phyloP scores from a whole-genome alignment of 2,888 invertebrate species.

The Sabellastarte sp. region DNA sequence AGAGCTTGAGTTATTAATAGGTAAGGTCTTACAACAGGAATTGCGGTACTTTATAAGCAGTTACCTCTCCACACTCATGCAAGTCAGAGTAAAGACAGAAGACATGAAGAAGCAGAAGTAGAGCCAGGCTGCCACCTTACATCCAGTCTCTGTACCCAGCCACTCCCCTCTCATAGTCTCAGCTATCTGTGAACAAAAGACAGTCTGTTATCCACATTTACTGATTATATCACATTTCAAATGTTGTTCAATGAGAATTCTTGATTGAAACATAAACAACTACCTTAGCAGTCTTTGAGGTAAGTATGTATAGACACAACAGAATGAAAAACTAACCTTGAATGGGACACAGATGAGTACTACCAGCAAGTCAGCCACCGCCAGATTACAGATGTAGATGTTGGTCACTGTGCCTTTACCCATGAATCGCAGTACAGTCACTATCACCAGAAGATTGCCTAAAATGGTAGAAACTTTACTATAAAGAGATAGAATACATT shows the following conservation, averaged over 20 bases:
- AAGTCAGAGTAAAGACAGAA: not conserved
- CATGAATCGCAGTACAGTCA: not conserved
- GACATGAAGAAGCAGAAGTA: not conserved
- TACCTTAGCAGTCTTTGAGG: too few relatives aligned
- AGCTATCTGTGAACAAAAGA: not conserved
- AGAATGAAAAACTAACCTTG: conserved; percentile 1
- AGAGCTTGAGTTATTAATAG: too few relatives aligned
- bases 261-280: too few relatives aligned
- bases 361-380: not conserved
- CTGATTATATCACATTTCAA: not conserved
- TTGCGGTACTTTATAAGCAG: too few relatives aligned
- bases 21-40: too few relatives aligned
- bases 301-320: too few relatives aligned
- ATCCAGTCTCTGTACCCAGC: not conserved
- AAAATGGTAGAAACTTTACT: too few relatives aligned
- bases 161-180: not conserved
- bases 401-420: not conserved
- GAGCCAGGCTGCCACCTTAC: not conserved
- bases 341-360: not conserved
- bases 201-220: not conserved
- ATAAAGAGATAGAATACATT: too few relatives aligned
- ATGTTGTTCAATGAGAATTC: not conserved
- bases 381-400: not conserved
- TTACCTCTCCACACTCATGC: not conserved
- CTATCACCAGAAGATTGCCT: not conserved